A percentile compares a stretch with the other conserved stretches of the same genome.
phyloP scores from a whole-genome alignment of 2,113 vertebrate species.

The Actinemys pallida region DNA sequence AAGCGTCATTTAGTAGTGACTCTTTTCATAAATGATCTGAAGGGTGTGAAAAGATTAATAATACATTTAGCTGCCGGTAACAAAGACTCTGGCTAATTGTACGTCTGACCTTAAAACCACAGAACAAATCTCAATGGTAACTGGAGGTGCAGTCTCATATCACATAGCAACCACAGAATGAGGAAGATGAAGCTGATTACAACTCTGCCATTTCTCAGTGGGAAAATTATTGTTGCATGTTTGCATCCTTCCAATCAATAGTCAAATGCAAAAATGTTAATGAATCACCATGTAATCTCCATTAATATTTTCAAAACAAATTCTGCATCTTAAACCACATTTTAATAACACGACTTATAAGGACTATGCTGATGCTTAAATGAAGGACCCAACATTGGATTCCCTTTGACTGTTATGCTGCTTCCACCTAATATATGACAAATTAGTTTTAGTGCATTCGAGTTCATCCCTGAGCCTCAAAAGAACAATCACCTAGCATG shows the following conservation, averaged over 20 bases:
- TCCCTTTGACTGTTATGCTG: background rate
- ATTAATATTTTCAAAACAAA: constrained; percentile 18
- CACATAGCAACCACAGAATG: fast-evolving
- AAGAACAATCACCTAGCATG: constrained; percentile 29
- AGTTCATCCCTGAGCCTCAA: constrained; percentile 20
- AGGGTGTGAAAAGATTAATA: background rate
- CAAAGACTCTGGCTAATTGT: background rate
- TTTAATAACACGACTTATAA: background rate
- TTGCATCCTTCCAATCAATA: background rate
- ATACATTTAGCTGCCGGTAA: background rate
- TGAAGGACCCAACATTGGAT: background rate
- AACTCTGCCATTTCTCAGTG: constrained; percentile 15
- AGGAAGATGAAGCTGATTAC: background rate
- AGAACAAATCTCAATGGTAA: background rate
- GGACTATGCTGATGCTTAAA: background rate
- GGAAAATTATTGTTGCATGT: constrained; percentile 9
- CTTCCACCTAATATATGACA: constrained; percentile 2
- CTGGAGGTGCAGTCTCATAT: background rate
- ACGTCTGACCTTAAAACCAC: background rate
- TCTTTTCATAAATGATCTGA: background rate
- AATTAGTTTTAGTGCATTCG: background rate
- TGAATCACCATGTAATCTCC: background rate
- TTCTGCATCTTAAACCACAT: background rate
- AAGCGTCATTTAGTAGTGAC: background rate
- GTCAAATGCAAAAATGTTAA: background rate